These are phyloP conservation scores for Donacobius atricapilla DNA, from an alignment of 2,113 vertebrate species.

Conservation along the genomic window DNA sequence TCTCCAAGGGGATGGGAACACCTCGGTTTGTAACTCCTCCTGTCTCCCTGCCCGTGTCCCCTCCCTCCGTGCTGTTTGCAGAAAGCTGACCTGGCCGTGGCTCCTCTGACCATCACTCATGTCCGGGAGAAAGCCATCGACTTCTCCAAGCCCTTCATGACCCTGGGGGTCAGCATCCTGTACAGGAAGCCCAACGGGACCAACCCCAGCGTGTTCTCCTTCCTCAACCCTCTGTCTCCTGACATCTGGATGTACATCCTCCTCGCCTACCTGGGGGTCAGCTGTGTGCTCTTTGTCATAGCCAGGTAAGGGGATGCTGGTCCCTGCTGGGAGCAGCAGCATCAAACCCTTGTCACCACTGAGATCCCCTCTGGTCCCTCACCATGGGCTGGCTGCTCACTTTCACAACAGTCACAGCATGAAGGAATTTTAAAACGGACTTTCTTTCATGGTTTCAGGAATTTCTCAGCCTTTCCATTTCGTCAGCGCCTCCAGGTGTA, in stretches of 20 bases:
- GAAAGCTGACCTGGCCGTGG: constrained; percentile 95
- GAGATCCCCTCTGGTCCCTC: neutral
- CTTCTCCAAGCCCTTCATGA: constrained; percentile 98
- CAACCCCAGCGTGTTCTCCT: constrained; percentile 97
- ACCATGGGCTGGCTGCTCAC: neutral
- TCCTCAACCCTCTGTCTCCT: constrained; percentile 95
- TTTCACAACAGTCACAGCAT: no score
- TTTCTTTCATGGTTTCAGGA: neutral
- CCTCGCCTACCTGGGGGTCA: constrained; percentile 95
- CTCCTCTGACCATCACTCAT: constrained; percentile 96
- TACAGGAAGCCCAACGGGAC: constrained; percentile 95
- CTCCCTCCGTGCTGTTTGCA: constrained; percentile 33
- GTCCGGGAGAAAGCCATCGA: constrained; percentile 93
- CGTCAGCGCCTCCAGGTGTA: neutral
- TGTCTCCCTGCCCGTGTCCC: neutral
- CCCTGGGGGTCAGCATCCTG: constrained; percentile 94
- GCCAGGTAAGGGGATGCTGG: constrained; percentile 81
- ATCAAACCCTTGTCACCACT: rapidly evolving
- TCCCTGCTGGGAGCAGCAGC: neutral
- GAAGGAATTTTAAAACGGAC: neutral
- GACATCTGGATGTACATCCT: constrained; percentile 99
- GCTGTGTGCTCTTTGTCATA: constrained; percentile 98
- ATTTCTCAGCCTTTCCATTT: neutral
- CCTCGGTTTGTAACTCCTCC: neutral
- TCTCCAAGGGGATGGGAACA: neutral